Base-by-base conservation (phyloP, 35 echinoderm and acorn worm genomes). In the Eucidaris tribuloides region DNA sequence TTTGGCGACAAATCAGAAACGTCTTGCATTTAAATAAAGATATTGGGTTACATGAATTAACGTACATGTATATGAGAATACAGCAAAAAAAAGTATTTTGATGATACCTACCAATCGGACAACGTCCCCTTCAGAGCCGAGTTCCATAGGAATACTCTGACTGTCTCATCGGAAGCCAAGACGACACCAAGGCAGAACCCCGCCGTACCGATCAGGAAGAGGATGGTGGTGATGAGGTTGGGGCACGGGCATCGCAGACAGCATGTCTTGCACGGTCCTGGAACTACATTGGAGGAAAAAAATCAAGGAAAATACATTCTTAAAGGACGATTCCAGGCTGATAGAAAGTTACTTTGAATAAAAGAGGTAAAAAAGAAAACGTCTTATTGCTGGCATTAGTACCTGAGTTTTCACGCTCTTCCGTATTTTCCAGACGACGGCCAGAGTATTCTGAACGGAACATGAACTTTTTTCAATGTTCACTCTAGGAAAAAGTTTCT, bases 251-350 rank as follows among this genome's bases (percentile, higher is more conserved):
- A 87, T 56, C 88, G 58, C n/a, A 96, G 39, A 71, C 93, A 96
- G 43, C 83, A 90, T 31, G 93, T 96, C 70, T 86, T 86, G 40
- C 83, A 91, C 37, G 88, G 83, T 23, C 93, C 93, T 20, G 93
- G 93, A 78, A 96, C 83, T 91, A 45, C 7, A 64, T 43, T 20
- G 32, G 44, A 2, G 48, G 50, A 68, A n/a, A 72, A 89, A 54
- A 32, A 5, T 23, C 6, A 29, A 34, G 6, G 27, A 54, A 13
- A n/a, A 9, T n/a, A 13, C 9, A 13, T 13, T 13, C 49, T 13
- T 54, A 13, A 13, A 54, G 49, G 9, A 13, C 9, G n/a, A n/a
- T n/a, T n/a, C n/a, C n/a, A n/a, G n/a, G n/a, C n/a, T n/a, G n/a
- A n/a, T n/a, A n/a, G n/a, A n/a, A n/a, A n/a, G n/a, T n/a, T n/a